These are phyloP conservation scores for Ophion ellenae DNA, from an alignment of 2,888 invertebrate species.

Conservation along the genomic window DNA sequence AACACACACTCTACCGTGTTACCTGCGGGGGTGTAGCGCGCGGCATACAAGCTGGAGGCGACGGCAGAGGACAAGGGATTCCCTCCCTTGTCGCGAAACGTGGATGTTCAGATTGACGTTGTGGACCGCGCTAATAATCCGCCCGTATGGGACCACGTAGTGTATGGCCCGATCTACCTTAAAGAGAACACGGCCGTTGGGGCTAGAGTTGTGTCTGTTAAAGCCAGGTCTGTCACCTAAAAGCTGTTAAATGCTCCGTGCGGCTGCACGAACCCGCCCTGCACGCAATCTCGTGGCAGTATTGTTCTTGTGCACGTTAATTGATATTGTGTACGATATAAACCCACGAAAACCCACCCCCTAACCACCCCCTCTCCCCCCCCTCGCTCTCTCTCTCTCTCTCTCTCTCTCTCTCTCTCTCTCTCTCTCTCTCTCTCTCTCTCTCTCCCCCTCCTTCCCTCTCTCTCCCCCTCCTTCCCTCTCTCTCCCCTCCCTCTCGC, in stretches of 20 bases:
- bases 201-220: constrained; percentile 98
- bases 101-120: constrained; percentile 99
- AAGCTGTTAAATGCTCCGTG: constrained; percentile 82
- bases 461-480: no score
- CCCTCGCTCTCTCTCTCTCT: no score
- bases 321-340: constrained; percentile 83
- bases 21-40: constrained; percentile 88
- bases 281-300: constrained; percentile 84
- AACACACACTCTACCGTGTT: constrained; percentile 60
- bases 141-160: constrained; percentile 98
- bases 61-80: constrained; percentile 99
- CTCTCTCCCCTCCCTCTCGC: no score
- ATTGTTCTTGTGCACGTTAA: constrained; percentile 84
- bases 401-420: no score
- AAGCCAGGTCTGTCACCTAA: constrained; percentile 96
- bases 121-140: constrained; percentile 99
- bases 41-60: constrained; percentile 99
- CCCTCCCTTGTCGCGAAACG: constrained; percentile 97
- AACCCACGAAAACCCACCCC: constrained; percentile 71
- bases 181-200: constrained; percentile 99
- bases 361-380: constrained; percentile 47
- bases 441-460: no score
- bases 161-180: constrained; percentile 98
- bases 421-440: no score
- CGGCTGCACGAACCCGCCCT: constrained; percentile 83